Evolutionary conservation across 2,888 invertebrate genomes (phyloP).

Genomic region (Torymus tubicola): DNA sequence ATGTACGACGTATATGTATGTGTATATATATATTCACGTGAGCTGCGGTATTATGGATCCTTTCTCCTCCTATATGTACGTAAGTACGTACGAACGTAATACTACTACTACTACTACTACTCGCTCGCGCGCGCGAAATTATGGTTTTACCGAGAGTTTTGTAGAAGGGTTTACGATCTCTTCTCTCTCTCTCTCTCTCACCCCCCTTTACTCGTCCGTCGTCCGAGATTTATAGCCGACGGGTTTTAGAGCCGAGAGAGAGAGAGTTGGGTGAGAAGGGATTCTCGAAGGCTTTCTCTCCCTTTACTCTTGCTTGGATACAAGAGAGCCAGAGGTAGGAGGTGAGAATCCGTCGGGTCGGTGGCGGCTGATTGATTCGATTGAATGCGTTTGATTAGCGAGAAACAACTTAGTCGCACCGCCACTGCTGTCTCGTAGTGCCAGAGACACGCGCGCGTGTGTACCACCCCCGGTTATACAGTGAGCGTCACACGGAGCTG

Average conservation of each 20-base stretch:
- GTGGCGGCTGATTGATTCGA: conserved; percentile 30
- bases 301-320: too few relatives aligned
- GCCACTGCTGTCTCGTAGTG: background rate
- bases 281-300: too few relatives aligned
- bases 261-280: background rate
- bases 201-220: background rate
- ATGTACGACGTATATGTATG: too few relatives aligned
- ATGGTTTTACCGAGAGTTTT: conserved; percentile 7
- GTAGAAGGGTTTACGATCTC: background rate
- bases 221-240: conserved; percentile 22
- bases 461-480: too few relatives aligned
- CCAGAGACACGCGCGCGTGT: background rate
- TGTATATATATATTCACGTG: too few relatives aligned
- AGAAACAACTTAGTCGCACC: conserved; percentile 14
- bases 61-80: too few relatives aligned
- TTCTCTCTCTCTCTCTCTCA: too few relatives aligned
- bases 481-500: too few relatives aligned
- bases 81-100: too few relatives aligned
- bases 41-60: too few relatives aligned
- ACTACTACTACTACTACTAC: too few relatives aligned
- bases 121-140: background rate
- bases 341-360: background rate
- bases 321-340: background rate
- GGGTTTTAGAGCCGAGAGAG: too few relatives aligned
- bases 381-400: conserved; percentile 33